These are phyloP conservation scores for Spodoptera frugiperda DNA, from an alignment of 1,140 invertebrate genomes.

Conservation along the genomic window DNA sequence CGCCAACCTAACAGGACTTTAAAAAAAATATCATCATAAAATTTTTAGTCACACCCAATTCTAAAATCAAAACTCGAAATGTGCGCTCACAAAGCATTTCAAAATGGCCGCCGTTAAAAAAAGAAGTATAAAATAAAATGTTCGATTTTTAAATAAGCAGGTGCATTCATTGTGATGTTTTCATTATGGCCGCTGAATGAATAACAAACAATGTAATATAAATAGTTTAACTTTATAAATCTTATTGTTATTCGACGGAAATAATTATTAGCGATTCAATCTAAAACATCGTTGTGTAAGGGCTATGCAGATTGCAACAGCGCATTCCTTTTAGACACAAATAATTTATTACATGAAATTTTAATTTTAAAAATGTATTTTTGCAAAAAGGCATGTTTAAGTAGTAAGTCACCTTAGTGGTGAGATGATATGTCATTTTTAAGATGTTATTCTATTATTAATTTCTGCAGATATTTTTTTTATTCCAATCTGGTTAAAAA, in stretches of 20 bases:
- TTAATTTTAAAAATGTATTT: not conserved
- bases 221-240: conserved; percentile 36
- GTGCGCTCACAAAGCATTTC: not conserved
- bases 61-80: conserved; percentile 22
- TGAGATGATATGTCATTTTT: too few relatives aligned
- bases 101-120: conserved; percentile 1
- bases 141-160: conserved; percentile 39
- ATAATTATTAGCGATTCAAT: conserved; percentile 21
- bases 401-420: too few relatives aligned
- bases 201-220: conserved; percentile 39
- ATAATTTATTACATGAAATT: not conserved
- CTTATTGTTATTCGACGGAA: conserved; percentile 44
- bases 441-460: too few relatives aligned
- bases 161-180: conserved; percentile 38
- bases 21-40: not conserved
- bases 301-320: not conserved
- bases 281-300: conserved; percentile 28
- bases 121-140: not conserved
- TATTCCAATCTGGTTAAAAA: too few relatives aligned
- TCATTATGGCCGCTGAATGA: conserved; percentile 32
- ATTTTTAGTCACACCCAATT: conserved; percentile 20
- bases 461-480: too few relatives aligned
- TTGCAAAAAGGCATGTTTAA: not conserved
- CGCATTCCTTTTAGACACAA: conserved; percentile 10
- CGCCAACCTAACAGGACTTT: too few relatives aligned